Percentiles rank a stretch among this genome's conserved stretches.
phyloP scores from a whole-genome alignment of 2,888 invertebrate genomes.

The Dynastes grantii region DNA sequence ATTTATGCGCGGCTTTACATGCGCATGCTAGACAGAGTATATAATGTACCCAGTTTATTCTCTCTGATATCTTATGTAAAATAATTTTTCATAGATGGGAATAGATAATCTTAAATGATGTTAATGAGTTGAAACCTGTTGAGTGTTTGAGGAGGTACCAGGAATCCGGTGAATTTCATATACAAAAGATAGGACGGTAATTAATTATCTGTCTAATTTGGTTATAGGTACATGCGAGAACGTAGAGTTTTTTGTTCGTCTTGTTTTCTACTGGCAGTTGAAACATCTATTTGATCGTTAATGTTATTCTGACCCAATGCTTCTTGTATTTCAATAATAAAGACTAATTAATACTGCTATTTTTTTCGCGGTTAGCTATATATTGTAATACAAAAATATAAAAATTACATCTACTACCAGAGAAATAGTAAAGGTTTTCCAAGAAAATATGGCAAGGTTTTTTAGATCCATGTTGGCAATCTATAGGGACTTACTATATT shows the following conservation, averaged over 20 bases:
- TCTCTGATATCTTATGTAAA: slow-evolving; percentile 30
- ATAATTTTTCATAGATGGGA: slow-evolving; percentile 52
- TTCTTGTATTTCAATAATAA: too few species aligned
- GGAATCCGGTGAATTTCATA: slow-evolving; percentile 40
- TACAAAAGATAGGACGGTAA: slow-evolving; percentile 42
- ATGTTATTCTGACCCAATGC: too few species aligned
- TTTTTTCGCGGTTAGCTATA: too few species aligned
- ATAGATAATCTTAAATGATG: slow-evolving; percentile 52
- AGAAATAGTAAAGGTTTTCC: too few species aligned
- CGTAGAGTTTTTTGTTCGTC: not conserved
- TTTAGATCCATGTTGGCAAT: too few species aligned
- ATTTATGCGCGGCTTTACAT: slow-evolving; percentile 12
- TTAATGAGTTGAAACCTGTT: slow-evolving; percentile 53
- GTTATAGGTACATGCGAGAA: slow-evolving; percentile 43
- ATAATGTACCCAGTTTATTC: not conserved
- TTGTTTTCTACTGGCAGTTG: too few species aligned
- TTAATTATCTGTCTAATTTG: slow-evolving; percentile 53
- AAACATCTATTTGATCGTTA: too few species aligned
- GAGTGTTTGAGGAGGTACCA: slow-evolving; percentile 32
- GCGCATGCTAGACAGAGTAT: not conserved
- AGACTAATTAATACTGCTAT: too few species aligned
- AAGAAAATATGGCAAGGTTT: too few species aligned
- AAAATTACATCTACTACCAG: too few species aligned
- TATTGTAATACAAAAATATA: too few species aligned
- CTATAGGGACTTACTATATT: too few species aligned